A percentile compares a stretch with the other conserved stretches of the same genome.
phyloP scores from a whole-genome alignment of 2,797 vertebrate species.

The Pogonophryne albipinna region DNA sequence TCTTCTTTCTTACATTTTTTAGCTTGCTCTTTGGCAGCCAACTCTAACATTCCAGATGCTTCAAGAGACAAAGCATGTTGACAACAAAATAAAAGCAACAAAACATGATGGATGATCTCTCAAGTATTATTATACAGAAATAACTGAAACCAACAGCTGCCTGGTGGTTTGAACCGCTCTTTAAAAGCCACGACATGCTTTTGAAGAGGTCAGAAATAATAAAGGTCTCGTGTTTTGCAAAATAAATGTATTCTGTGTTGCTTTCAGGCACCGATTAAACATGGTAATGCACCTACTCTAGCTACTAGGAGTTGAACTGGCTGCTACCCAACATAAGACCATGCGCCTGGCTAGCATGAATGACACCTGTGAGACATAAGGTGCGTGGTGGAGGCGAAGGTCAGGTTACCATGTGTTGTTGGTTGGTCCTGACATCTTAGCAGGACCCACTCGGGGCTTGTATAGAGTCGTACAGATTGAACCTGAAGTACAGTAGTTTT shows the following conservation, averaged over 20 bases:
- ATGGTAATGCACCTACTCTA: no score
- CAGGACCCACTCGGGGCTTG: constrained; percentile 55
- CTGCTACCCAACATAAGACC: constrained; percentile 33
- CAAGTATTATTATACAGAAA: background rate
- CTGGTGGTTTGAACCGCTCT: constrained; percentile 7
- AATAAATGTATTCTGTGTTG: background rate
- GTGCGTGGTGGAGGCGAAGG: constrained; percentile 51
- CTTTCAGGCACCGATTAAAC: background rate
- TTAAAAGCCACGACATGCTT: constrained; percentile 13
- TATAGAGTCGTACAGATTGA: constrained; percentile 65
- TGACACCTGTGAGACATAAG: constrained; percentile 63
- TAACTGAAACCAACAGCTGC: constrained; percentile 12
- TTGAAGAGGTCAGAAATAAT: constrained; percentile 28
- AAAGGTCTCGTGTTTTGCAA: background rate
- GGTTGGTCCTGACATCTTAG: constrained; percentile 73
- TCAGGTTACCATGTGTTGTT: constrained; percentile 70
- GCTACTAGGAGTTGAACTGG: background rate
- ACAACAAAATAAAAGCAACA: background rate
- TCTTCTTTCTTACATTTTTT: background rate
- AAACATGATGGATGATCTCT: constrained; percentile 24
- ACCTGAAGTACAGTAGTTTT: constrained; percentile 72
- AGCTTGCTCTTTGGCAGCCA: background rate
- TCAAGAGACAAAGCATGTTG: background rate
- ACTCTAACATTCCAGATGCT: constrained; percentile 1
- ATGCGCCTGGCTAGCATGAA: constrained; percentile 19